A percentile compares a stretch with the other conserved stretches of the same genome.
Evolutionary conservation across 1,140 invertebrate genomes (phyloP).

Genomic region (Campoletis sonorensis): DNA sequence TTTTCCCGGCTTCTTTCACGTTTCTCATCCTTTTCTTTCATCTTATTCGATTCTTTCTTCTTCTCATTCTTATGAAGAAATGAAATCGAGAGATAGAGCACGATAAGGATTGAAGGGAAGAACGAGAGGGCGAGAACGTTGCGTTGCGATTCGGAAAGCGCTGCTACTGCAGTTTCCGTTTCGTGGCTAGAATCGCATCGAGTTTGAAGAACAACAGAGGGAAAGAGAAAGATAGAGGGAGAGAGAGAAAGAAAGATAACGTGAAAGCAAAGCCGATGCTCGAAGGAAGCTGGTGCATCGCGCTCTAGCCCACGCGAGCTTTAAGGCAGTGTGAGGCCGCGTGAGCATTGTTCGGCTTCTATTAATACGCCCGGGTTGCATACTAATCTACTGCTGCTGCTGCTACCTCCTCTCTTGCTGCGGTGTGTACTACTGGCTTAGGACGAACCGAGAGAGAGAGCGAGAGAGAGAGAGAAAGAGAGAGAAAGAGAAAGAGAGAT

Average conservation of each 20-base stretch:
- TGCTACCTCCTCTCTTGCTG: conserved; percentile 14
- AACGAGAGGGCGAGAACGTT: neutral
- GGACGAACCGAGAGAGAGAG: conserved; percentile 19
- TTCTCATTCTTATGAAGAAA: neutral
- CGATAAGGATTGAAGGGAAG: neutral
- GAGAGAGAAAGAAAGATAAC: conserved; percentile 28
- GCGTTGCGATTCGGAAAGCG: conserved; percentile 44
- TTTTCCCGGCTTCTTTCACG: neutral
- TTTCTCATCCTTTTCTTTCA: neutral
- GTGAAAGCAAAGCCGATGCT: conserved; percentile 53
- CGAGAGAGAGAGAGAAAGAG: conserved; percentile 39
- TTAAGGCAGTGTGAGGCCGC: conserved; percentile 61
- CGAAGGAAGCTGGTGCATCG: conserved; percentile 37
- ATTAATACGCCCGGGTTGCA: conserved; percentile 72
- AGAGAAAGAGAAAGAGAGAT: conserved; percentile 38
- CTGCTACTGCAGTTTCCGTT: conserved; percentile 35
- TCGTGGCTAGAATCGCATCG: conserved; percentile 41
- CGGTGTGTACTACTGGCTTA: conserved; percentile 12
- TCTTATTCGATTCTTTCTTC: conserved; percentile 7
- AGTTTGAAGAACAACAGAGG: neutral
- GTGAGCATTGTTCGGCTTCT: conserved; percentile 72
- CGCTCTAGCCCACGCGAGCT: conserved; percentile 38
- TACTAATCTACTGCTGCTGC: conserved; percentile 68
- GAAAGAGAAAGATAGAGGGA: no score
- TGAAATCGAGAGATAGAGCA: neutral